phyloP scores from a whole-genome alignment of 1,140 invertebrate genomes.

The Zaprionus kolodkinae region DNA sequence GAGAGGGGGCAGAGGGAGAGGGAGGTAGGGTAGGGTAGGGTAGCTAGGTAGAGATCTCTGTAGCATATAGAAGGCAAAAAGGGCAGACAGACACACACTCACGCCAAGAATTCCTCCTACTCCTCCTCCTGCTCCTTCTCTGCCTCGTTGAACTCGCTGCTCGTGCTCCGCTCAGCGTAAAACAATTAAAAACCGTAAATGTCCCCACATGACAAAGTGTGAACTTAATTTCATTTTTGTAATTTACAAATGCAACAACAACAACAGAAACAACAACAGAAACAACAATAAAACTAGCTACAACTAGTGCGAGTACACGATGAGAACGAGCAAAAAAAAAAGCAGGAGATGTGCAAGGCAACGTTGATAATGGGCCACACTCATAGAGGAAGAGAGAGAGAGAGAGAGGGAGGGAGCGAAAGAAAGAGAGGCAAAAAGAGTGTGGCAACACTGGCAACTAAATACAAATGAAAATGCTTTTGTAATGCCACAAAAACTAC shows the following conservation, averaged over 20 bases:
- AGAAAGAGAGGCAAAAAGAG: not conserved
- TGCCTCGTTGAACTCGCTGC: not conserved
- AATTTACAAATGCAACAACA: constrained; percentile 77
- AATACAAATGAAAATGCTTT: constrained; percentile 81
- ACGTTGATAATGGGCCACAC: constrained; percentile 50
- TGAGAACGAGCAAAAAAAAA: constrained; percentile 31
- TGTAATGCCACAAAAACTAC: constrained; percentile 71
- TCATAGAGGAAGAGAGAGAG: not conserved
- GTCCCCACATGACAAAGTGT: constrained; percentile 82
- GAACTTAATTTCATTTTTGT: constrained; percentile 83
- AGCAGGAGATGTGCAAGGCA: constrained; percentile 20
- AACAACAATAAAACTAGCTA: constrained; percentile 43
- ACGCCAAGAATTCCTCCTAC: not conserved
- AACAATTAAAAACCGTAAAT: constrained; percentile 82
- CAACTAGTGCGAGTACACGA: constrained; percentile 12
- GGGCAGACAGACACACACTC: too few relatives aligned
- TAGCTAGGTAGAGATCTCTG: too few relatives aligned
- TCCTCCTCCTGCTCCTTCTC: not conserved
- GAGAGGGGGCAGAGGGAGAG: not conserved
- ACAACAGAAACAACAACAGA: constrained; percentile 1
- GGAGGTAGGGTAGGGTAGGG: not conserved
- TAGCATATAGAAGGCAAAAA: too few relatives aligned
- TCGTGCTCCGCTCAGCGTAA: constrained; percentile 40
- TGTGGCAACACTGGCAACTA: constrained; percentile 46
- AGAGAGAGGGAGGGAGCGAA: constrained; percentile 9